A percentile compares a stretch with the other conserved stretches of the same genome.
Evolutionary conservation across 2,113 vertebrate species (phyloP).

Genomic region (Cyrtonyx montezumae): DNA sequence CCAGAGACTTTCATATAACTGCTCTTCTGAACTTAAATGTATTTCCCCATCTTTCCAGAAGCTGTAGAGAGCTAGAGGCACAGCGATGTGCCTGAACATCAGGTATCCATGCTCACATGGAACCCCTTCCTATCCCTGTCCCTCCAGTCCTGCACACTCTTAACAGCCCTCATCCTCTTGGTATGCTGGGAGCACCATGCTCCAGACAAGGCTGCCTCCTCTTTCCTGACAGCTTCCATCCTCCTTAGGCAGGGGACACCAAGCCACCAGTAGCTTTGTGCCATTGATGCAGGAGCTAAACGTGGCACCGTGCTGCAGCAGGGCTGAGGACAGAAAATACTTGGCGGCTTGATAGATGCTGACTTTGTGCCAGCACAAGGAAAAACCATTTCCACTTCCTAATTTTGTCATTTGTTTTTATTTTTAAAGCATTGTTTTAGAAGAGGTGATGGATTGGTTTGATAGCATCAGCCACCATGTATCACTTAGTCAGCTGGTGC

Average conservation of each 20-base stretch:
- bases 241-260: not conserved
- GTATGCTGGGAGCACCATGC: not conserved
- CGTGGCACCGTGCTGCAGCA: not conserved
- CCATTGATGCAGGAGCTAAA: not conserved
- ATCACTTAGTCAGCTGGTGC: not conserved
- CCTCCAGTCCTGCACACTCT: not conserved
- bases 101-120: rapidly evolving
- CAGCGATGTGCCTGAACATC: rapidly evolving
- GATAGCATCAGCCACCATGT: not conserved
- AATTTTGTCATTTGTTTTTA: not conserved
- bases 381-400: not conserved
- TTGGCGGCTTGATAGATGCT: not conserved
- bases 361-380: not conserved
- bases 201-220: not conserved
- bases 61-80: not conserved
- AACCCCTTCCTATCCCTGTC: not conserved
- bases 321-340: not conserved
- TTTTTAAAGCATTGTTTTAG: not conserved
- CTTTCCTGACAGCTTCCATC: not conserved
- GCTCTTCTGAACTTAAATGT: rapidly evolving
- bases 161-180: not conserved
- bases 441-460: not conserved
- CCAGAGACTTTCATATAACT: not conserved
- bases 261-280: not conserved
- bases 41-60: not conserved